Conservation (phyloP, 2,113 vertebrate genomes). For the Erythrocebus patas region DNA sequence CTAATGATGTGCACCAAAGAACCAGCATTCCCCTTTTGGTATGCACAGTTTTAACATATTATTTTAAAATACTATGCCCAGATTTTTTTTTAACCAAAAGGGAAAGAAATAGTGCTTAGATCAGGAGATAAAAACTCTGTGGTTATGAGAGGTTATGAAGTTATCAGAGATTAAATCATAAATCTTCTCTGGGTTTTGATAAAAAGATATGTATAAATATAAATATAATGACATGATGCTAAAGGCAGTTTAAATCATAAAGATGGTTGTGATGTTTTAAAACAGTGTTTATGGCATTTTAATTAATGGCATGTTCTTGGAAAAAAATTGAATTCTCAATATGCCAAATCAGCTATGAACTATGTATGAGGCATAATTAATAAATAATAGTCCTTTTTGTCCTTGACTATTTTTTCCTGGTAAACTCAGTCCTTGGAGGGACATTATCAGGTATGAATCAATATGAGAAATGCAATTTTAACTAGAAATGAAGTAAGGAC, state of each 20-base stretch:
- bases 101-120: not conserved
- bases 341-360: not conserved
- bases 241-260: not conserved
- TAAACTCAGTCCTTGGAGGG: not conserved
- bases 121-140: not conserved
- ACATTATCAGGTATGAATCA: not conserved
- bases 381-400: not conserved
- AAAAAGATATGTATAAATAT: not conserved
- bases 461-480: conserved; percentile 27
- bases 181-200: not conserved
- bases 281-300: not conserved
- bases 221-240: not conserved
- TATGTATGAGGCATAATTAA: not conserved
- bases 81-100: not conserved
- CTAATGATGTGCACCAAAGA: not conserved
- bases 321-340: not conserved
- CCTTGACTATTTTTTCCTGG: not conserved
- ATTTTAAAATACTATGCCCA: not conserved
- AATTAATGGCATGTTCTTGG: not conserved
- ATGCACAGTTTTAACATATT: not conserved
- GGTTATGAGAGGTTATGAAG: not conserved
- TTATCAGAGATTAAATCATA: not conserved
- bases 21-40: not conserved
- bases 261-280: not conserved
- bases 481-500: not conserved